phyloP scores from a whole-genome alignment of 2,113 vertebrate species.

The Prolemur simus region DNA sequence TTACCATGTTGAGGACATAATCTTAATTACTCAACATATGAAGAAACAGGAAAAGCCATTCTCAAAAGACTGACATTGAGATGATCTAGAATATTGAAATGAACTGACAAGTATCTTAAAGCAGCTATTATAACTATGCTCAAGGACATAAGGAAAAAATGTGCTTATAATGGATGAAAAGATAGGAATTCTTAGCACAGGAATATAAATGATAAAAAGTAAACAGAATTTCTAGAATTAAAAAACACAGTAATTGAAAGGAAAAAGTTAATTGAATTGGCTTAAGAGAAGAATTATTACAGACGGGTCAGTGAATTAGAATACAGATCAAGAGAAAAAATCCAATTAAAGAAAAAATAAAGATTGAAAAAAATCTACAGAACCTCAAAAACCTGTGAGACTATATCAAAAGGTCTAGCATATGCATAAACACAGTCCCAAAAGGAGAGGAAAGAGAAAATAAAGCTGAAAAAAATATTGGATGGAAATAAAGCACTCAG shows the following conservation, averaged over 20 bases:
- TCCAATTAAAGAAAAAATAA: not conserved
- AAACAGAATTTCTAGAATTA: not conserved
- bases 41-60: not conserved
- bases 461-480: not conserved
- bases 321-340: not conserved
- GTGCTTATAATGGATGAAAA: not conserved
- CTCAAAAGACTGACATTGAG: not conserved
- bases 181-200: not conserved
- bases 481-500: not conserved
- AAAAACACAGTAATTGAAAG: not conserved
- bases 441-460: not conserved
- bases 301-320: not conserved
- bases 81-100: not conserved
- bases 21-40: not conserved
- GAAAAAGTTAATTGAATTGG: not conserved
- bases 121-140: not conserved
- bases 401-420: not conserved
- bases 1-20: not conserved
- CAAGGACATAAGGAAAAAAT: constrained; percentile 1
- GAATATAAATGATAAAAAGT: not conserved
- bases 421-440: not conserved
- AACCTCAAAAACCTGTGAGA: not conserved
- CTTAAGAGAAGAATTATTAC: not conserved
- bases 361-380: not conserved
- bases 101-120: not conserved